phyloP scores from a whole-genome alignment of 1,140 invertebrate species.

The Notospermus geniculatus region DNA sequence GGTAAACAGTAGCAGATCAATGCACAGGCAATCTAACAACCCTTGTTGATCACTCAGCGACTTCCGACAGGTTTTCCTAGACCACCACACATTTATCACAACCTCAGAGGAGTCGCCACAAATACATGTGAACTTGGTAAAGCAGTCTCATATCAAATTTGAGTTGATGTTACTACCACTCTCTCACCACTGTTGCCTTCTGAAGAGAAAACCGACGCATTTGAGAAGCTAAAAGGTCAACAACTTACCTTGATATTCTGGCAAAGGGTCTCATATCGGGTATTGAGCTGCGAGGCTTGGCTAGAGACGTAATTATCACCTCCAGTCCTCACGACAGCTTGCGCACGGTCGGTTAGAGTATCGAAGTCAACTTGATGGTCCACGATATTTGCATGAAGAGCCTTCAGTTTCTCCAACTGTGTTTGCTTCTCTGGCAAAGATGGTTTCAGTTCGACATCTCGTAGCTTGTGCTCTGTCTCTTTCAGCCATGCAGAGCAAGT shows the following conservation, averaged over 20 bases:
- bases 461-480: conserved; percentile 81
- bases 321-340: conserved; percentile 59
- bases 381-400: conserved; percentile 26
- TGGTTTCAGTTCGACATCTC: conserved; percentile 83
- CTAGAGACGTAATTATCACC: conserved; percentile 57
- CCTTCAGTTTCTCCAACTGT: conserved; percentile 74
- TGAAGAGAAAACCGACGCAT: too few relatives aligned
- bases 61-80: too few relatives aligned
- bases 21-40: too few relatives aligned
- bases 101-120: too few relatives aligned
- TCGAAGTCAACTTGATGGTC: conserved; percentile 88
- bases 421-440: conserved; percentile 79
- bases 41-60: too few relatives aligned
- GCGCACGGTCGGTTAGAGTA: conserved; percentile 83
- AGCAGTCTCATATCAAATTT: too few relatives aligned
- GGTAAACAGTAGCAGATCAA: too few relatives aligned
- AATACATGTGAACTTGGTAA: too few relatives aligned
- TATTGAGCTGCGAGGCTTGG: conserved; percentile 78
- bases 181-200: too few relatives aligned
- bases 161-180: too few relatives aligned
- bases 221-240: too few relatives aligned
- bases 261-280: conserved; percentile 86
- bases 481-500: conserved; percentile 83
- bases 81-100: too few relatives aligned
- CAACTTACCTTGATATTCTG: conserved; percentile 89